A percentile compares a stretch with the other conserved stretches of the same genome.
These are phyloP conservation scores for Biston stratarius DNA, from an alignment of 2,888 invertebrate species.

Conservation along the genomic window DNA sequence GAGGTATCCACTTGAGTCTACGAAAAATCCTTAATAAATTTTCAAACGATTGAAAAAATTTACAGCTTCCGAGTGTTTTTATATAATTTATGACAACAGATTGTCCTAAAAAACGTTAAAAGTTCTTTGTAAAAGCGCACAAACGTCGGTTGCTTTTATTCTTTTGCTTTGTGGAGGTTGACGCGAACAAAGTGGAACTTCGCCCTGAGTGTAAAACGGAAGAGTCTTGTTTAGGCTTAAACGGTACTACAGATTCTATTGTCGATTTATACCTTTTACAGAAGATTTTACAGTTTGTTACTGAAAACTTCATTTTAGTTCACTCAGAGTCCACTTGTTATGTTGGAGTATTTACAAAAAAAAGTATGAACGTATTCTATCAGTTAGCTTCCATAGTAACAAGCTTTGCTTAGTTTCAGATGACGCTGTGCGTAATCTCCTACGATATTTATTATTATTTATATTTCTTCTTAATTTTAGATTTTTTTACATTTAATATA, in stretches of 20 bases:
- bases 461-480: too few species aligned
- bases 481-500: too few species aligned
- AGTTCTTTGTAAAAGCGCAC: slow-evolving; percentile 61
- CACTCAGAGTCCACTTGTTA: not conserved
- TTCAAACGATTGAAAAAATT: slow-evolving; percentile 44
- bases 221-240: slow-evolving; percentile 64
- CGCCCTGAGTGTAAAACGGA: slow-evolving; percentile 64
- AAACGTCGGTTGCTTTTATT: slow-evolving; percentile 66
- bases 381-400: too few species aligned
- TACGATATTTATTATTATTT: too few species aligned
- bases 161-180: slow-evolving; percentile 70
- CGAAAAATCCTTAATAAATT: slow-evolving; percentile 21
- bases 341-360: too few species aligned
- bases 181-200: slow-evolving; percentile 58
- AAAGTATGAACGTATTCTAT: too few species aligned
- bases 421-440: too few species aligned
- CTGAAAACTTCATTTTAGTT: not conserved
- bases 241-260: slow-evolving; percentile 46
- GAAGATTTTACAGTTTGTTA: slow-evolving; percentile 9
- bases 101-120: slow-evolving; percentile 54
- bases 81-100: slow-evolving; percentile 52
- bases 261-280: slow-evolving; percentile 25
- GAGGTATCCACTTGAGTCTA: too few species aligned
- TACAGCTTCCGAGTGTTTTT: slow-evolving; percentile 41
- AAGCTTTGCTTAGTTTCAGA: too few species aligned